A percentile compares a stretch with the other conserved stretches of the same genome.
These are phyloP conservation scores for Indicator indicator DNA, from an alignment of 2,113 vertebrate genomes.

Conservation along the genomic window DNA sequence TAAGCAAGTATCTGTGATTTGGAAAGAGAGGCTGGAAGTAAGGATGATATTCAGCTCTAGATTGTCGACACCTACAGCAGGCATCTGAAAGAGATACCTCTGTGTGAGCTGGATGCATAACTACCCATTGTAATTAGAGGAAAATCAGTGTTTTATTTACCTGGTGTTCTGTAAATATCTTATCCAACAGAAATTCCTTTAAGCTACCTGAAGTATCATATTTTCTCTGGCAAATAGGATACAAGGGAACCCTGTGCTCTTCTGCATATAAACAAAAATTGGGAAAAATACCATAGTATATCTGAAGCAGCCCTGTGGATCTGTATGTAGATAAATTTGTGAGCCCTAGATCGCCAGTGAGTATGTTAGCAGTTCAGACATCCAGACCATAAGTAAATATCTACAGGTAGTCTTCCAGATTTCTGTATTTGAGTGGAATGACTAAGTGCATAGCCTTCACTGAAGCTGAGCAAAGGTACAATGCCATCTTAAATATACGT, in stretches of 20 bases:
- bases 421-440: background rate
- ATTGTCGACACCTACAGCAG: background rate
- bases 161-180: background rate
- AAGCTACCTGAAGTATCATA: background rate
- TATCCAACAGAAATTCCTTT: background rate
- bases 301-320: background rate
- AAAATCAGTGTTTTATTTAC: background rate
- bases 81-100: background rate
- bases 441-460: background rate
- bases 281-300: background rate
- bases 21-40: background rate
- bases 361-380: background rate
- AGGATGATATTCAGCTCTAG: background rate
- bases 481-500: background rate
- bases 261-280: background rate
- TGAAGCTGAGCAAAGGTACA: background rate
- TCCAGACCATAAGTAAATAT: background rate
- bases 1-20: background rate
- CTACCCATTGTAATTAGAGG: background rate
- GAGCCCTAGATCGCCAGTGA: background rate
- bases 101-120: fast-evolving
- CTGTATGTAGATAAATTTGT: background rate
- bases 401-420: background rate
- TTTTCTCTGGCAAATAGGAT: background rate
- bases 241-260: background rate